Evolutionary conservation across 2,797 vertebrate species (phyloP).

Genomic region (Dendrocincla fuliginosa): DNA sequence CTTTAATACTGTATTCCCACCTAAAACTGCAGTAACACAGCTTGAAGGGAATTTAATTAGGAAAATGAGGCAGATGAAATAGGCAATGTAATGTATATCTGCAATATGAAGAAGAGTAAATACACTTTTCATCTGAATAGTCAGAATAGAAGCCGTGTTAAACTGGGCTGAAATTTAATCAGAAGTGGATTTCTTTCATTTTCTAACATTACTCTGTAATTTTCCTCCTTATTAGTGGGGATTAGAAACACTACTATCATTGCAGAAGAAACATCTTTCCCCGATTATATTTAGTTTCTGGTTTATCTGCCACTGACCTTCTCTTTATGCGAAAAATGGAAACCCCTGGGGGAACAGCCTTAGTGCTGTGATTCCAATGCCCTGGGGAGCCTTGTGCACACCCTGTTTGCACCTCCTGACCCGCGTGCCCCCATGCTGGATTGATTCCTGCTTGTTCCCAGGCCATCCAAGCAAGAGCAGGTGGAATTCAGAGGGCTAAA

Average conservation of each 20-base stretch:
- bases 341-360: background rate
- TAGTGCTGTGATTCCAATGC: background rate
- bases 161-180: conserved; percentile 45
- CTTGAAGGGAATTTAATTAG: conserved; percentile 51
- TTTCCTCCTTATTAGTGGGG: conserved; percentile 28
- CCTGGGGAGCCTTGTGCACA: background rate
- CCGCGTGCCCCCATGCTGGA: background rate
- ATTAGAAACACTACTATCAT: conserved; percentile 15
- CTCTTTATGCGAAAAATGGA: background rate
- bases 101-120: conserved; percentile 57
- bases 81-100: conserved; percentile 14
- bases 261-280: conserved; percentile 18
- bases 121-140: conserved; percentile 56
- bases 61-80: conserved; percentile 57
- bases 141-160: conserved; percentile 31
- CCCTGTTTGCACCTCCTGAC: background rate
- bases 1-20: conserved; percentile 6
- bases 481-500: background rate
- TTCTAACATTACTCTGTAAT: conserved; percentile 37
- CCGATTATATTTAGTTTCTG: background rate
- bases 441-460: background rate
- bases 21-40: conserved; percentile 1
- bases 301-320: conserved; percentile 5
- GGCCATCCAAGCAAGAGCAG: background rate
- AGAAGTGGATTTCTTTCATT: conserved; percentile 29